Evolutionary conservation across 2,113 vertebrate genomes (phyloP).

Genomic region (Phylloscopus trochiloides): DNA sequence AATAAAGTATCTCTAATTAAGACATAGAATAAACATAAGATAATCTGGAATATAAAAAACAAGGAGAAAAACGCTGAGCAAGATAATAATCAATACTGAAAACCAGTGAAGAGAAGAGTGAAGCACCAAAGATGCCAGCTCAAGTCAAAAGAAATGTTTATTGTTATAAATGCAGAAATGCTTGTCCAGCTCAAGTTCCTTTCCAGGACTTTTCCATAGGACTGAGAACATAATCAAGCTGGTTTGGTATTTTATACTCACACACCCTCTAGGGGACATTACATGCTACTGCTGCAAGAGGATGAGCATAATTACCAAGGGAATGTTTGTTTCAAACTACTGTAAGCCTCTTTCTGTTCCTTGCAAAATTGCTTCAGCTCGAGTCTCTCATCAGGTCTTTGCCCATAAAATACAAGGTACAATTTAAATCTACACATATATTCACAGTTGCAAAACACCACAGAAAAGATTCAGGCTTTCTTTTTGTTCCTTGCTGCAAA

Average conservation of each 20-base stretch:
- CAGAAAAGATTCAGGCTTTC: neutral
- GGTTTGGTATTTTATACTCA: neutral
- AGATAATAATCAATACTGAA: neutral
- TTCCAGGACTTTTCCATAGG: neutral
- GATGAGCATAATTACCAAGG: neutral
- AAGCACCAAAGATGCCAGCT: neutral
- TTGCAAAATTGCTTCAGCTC: neutral
- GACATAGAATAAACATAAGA: neutral
- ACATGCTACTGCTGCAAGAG: neutral
- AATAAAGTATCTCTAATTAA: neutral
- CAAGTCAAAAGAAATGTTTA: slow-evolving; percentile 10
- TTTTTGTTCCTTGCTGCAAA: neutral
- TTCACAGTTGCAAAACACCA: neutral
- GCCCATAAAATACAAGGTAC: neutral
- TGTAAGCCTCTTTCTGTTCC: neutral
- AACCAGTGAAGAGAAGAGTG: neutral
- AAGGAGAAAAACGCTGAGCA: neutral
- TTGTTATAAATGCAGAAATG: neutral
- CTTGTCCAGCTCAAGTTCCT: neutral
- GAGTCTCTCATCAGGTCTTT: neutral
- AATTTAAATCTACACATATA: neutral
- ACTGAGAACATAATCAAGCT: neutral
- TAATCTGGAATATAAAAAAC: neutral
- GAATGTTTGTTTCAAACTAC: neutral
- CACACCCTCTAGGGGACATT: neutral